These are phyloP conservation scores for Cavia porcellus DNA, from an alignment of 2,113 vertebrate species.

Conservation along the genomic window DNA sequence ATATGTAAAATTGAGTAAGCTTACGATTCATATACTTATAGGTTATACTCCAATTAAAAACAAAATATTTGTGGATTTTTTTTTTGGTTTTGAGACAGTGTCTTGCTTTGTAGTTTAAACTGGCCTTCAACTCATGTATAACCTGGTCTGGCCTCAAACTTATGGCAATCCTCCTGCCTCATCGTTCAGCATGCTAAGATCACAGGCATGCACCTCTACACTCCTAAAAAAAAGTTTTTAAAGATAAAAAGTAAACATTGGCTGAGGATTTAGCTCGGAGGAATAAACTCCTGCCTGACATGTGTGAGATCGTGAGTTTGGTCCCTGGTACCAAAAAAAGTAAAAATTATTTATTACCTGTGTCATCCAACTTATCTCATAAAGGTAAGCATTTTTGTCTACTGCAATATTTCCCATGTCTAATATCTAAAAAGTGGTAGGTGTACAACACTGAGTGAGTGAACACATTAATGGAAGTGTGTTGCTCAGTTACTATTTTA, in stretches of 20 bases:
- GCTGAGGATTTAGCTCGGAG: too few relatives aligned
- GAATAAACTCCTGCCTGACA: too few relatives aligned
- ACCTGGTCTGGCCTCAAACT: background rate
- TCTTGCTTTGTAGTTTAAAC: background rate
- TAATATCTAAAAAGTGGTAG: background rate
- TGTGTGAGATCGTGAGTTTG: too few relatives aligned
- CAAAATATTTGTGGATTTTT: background rate
- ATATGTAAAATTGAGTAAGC: background rate
- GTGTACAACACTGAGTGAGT: background rate
- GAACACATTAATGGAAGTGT: background rate
- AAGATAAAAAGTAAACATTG: background rate
- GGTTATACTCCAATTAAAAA: background rate
- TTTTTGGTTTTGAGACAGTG: background rate
- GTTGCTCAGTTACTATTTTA: background rate
- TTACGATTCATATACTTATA: background rate
- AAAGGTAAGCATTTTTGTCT: background rate
- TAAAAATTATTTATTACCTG: background rate
- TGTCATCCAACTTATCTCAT: background rate
- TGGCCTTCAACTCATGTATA: background rate
- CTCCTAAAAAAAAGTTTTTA: background rate
- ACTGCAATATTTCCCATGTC: background rate
- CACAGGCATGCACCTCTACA: background rate
- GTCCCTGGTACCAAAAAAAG: background rate
- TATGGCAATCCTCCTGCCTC: background rate
- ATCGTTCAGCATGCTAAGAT: background rate